Base-by-base conservation (phyloP, 1,140 invertebrate genomes). In the Mizuhopecten yessoensis region DNA sequence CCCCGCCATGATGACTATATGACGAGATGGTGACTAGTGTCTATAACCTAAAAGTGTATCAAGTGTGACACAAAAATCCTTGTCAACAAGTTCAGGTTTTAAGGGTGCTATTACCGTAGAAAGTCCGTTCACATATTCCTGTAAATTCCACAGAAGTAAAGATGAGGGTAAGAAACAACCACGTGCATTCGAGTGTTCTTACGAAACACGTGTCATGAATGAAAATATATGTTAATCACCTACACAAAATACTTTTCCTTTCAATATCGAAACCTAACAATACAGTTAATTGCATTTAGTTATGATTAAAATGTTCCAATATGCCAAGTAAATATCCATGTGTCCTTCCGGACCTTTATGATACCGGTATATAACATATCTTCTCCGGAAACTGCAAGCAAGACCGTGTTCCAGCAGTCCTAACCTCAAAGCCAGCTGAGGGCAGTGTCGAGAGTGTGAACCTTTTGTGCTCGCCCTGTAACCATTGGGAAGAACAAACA, bases 401-500 rank as follows among this genome's bases (percentile, higher is more conserved):
- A 39, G 5, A 7, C 13, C 36, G 42, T 75, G n/a, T n/a, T n/a
- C 15, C n/a, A n/a, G 23, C n/a, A 75, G 57, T 29, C 57, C 57
- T 75, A 75, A n/a, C 57, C 57, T n/a, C 2, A 15, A 0, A 75
- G 23, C 57, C 57, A 75, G 3, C 23, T 75, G 2, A 29, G 23
- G 57, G 23, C 57, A 75, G 23, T 3, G 57, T 17, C 17, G 57
- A 75, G n/a, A 75, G 29, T 75, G 5, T 75, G 57, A 75, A 75
- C 23, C 23, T 11, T 75, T 75, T 75, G 57, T 75, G 23, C 29
- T n/a, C 5, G 57, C 17, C 57, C 57, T 75, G 57, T 75, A 75
- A 75, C 57, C 57, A 75, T 75, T 75, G 57, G 57, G 57, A 29
- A 75, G 57, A 75, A 75, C n/a, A 75, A 75, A 75, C 57, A 75